A percentile compares a stretch with the other conserved stretches of the same genome.
Conservation (phyloP, 2,797 vertebrate genomes). For the Ceryle rudis region DNA sequence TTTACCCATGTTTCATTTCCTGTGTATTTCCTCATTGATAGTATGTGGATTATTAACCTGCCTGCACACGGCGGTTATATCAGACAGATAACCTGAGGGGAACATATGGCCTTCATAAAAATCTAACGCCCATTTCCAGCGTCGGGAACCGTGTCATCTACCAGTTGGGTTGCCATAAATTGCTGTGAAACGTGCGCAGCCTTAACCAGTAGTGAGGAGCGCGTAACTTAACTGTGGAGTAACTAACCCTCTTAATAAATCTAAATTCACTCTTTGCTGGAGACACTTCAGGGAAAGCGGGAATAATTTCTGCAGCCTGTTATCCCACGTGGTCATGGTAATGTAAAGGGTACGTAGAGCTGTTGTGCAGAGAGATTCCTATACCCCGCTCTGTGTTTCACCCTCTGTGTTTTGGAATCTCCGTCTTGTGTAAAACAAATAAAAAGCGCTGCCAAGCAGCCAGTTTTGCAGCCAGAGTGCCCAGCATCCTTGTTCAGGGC, state of each 20-base stretch:
- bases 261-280: background rate
- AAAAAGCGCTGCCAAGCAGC: constrained; percentile 8
- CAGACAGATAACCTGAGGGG: constrained; percentile 43
- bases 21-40: background rate
- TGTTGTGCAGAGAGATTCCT: background rate
- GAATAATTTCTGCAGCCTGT: background rate
- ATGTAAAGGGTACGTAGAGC: background rate
- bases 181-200: constrained; percentile 23
- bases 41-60: constrained; percentile 34
- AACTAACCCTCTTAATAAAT: constrained; percentile 38
- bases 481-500: constrained; percentile 32
- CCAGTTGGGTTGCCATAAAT: constrained; percentile 39
- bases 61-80: background rate
- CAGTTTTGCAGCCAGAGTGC: constrained; percentile 1
- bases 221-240: background rate
- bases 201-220: constrained; percentile 6
- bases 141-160: background rate
- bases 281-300: background rate
- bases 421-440: constrained; percentile 7
- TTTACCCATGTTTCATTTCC: constrained; percentile 49
- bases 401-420: background rate
- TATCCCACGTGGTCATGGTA: background rate
- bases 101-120: constrained; percentile 39
- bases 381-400: background rate
- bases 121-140: background rate